These are phyloP conservation scores for Apis florea DNA, from an alignment of 1,140 invertebrate species.

Conservation along the genomic window DNA sequence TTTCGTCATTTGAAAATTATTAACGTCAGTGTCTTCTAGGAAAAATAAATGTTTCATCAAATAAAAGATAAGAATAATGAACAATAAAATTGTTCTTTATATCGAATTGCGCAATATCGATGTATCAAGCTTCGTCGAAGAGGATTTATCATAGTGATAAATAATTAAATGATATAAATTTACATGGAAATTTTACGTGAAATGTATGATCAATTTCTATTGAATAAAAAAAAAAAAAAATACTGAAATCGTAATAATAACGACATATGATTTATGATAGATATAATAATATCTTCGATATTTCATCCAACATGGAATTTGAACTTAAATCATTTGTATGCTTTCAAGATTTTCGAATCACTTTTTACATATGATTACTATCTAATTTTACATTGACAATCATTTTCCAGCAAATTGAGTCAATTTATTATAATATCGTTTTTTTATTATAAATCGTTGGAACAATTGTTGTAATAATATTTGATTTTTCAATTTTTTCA, in stretches of 20 bases:
- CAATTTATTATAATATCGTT: not conserved
- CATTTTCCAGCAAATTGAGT: too few species aligned
- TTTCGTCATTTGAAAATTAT: not conserved
- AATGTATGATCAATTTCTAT: not conserved
- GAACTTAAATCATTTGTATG: not conserved
- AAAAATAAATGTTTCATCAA: too few species aligned
- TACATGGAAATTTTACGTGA: not conserved
- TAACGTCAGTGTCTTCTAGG: not conserved
- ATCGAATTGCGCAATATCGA: not conserved
- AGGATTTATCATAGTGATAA: not conserved
- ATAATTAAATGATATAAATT: not conserved
- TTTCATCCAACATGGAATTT: not conserved
- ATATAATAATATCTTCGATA: not conserved
- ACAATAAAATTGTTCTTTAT: not conserved
- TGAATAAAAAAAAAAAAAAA: not conserved
- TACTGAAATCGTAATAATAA: not conserved
- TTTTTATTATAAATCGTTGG: not conserved
- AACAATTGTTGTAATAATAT: too few species aligned
- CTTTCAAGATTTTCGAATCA: not conserved
- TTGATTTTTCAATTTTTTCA: too few species aligned
- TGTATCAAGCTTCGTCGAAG: too few species aligned
- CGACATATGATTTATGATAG: conserved; percentile 8
- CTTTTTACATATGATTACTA: not conserved
- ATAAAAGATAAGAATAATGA: too few species aligned
- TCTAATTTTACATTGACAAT: not conserved